Evolutionary conservation across 2,113 vertebrate species (phyloP).

Genomic region (Apistogramma diplotaenia): DNA sequence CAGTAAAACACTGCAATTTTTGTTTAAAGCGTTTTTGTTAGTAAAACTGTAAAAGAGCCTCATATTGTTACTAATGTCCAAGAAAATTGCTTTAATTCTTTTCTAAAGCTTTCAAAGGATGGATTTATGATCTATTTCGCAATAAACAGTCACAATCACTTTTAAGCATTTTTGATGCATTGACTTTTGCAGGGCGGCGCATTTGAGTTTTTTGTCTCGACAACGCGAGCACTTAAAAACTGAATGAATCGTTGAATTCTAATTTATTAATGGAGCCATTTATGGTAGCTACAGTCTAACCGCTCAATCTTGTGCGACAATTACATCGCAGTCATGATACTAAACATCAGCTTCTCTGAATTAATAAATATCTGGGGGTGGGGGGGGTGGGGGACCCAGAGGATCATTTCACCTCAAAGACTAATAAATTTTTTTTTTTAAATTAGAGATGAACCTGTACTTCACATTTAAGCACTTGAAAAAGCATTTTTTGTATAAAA

Average conservation of each 20-base stretch:
- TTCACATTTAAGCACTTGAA: not conserved
- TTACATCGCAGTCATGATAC: not conserved
- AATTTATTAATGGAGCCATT: not conserved
- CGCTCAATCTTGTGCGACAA: not conserved
- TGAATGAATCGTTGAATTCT: not conserved
- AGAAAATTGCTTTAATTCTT: not conserved
- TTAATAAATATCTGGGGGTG: not conserved
- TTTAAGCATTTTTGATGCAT: not conserved
- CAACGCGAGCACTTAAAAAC: not conserved
- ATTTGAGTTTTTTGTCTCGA: not conserved
- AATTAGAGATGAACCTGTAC: not conserved
- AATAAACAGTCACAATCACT: not conserved
- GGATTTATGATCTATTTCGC: not conserved
- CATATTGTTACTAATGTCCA: not conserved
- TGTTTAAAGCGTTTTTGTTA: not conserved
- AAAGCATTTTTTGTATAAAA: not conserved
- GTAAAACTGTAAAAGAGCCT: slow-evolving; percentile 10
- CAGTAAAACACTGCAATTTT: not conserved
- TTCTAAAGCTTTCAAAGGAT: not conserved
- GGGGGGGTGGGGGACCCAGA: too few species aligned
- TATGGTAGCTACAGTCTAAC: not conserved
- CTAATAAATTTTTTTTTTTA: too few species aligned
- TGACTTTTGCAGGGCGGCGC: not conserved
- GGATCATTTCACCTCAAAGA: not conserved
- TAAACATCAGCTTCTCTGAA: not conserved